A percentile compares a stretch with the other conserved stretches of the same genome.
Evolutionary conservation across 2,888 invertebrate genomes (phyloP).

Genomic region (Suillia variegata): DNA sequence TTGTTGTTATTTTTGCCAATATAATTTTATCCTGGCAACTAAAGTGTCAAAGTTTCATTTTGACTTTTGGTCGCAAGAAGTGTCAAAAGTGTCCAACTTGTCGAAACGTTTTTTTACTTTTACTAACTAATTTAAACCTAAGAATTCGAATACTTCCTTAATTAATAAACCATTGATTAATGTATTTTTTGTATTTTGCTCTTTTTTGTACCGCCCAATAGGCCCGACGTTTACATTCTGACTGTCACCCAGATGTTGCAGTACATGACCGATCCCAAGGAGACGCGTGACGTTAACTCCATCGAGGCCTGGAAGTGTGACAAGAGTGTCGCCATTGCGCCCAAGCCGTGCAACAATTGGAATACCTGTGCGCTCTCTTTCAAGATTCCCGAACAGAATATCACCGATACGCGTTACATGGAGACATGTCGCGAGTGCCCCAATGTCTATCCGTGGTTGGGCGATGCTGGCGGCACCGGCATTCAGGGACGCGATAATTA

Average conservation of each 20-base stretch:
- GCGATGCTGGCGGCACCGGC: constrained; percentile 84
- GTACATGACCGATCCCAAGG: constrained; percentile 87
- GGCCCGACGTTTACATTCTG: constrained; percentile 85
- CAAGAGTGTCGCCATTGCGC: constrained; percentile 73
- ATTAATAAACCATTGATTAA: not conserved
- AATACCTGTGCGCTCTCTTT: constrained; percentile 85
- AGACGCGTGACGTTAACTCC: constrained; percentile 69
- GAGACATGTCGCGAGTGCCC: constrained; percentile 88
- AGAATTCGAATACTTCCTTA: too few species aligned
- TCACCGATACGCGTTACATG: constrained; percentile 84
- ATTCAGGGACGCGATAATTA: constrained; percentile 81
- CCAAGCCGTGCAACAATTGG: constrained; percentile 77
- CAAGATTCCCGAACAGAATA: constrained; percentile 75
- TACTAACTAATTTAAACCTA: too few species aligned
- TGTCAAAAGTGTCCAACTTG: constrained; percentile 9
- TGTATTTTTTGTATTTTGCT: constrained; percentile 22
- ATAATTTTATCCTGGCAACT: not conserved
- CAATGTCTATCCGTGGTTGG: constrained; percentile 85
- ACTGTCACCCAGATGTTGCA: constrained; percentile 87
- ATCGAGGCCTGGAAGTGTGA: constrained; percentile 85
- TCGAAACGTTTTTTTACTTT: not conserved
- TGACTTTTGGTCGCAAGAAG: not conserved
- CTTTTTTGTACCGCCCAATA: constrained; percentile 53
- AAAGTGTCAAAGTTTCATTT: not conserved
- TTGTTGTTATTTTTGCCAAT: too few species aligned